Base-by-base conservation (phyloP, 2,113 vertebrate species). In the Eulemur rufifrons region DNA sequence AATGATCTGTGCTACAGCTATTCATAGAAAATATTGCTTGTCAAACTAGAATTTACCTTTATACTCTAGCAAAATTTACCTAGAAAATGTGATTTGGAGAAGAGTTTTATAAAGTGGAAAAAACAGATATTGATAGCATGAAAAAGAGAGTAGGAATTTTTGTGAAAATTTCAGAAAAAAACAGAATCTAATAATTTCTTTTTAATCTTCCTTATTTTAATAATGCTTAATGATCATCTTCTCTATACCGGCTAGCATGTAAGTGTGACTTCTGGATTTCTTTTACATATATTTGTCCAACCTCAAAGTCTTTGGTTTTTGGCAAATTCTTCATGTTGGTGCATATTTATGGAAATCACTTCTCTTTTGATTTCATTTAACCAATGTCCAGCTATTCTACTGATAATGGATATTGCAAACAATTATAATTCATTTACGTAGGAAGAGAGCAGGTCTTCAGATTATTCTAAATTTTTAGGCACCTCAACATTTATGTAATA, bases 351-450 rank as follows among this genome's bases (percentile, higher is more conserved):
- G 52, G 29, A 96, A 93, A 68, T 66, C 3, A 6, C 81, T 64
- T 89, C 29, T 92, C n/a, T 92, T 92, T 92, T 34, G 86, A 34
- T 64, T 92, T 95, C 13, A 56, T 84, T 86, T 82, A 56, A 80
- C 59, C 29, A 63, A 29, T 84, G 10, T 83, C 64, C 47, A 81
- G 11, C 25, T 89, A 12, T 83, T 86, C 25, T 83, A 6, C 42
- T 52, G 18, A n/a, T 87, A 87, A 84, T 59, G n/a, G 11, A 54
- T 4, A 29, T 50, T 83, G 63, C 12, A 63, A 50, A 76, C n/a
- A 91, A 82, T 83, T 81, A 37, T 11, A 61, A 77, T 91, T 82
- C 61, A 89, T 29, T 64, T 73, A 39, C 32, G 8, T 29, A 82
- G 21, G 29, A 34, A 85, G 42, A 61, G 45, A 89, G 12, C 37